A percentile compares a stretch with the other conserved stretches of the same genome.
Conservation (phyloP, 2,113 vertebrate genomes). For the Forbesichthys papilliferus region DNA sequence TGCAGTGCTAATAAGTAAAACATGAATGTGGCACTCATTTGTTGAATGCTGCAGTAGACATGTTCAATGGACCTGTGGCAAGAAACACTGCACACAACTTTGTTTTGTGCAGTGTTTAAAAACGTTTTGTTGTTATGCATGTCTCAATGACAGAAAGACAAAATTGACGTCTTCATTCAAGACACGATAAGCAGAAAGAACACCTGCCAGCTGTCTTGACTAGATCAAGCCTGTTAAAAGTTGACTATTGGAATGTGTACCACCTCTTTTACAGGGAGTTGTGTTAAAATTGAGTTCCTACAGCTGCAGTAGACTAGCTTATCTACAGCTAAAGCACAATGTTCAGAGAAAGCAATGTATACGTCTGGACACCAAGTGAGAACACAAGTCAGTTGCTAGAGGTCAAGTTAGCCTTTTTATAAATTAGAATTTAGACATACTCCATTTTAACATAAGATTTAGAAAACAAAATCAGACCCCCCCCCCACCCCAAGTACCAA, state of each 20-base stretch:
- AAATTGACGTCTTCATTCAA: background rate
- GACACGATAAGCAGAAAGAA: background rate
- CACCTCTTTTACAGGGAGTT: slow-evolving; percentile 58
- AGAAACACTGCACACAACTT: too few species aligned
- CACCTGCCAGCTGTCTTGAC: slow-evolving; percentile 73
- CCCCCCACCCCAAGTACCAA: too few species aligned
- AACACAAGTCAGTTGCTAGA: slow-evolving; percentile 7
- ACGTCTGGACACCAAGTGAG: slow-evolving; percentile 37
- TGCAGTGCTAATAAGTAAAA: too few species aligned
- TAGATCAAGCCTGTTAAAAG: slow-evolving; percentile 72
- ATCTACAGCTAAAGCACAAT: slow-evolving; percentile 53
- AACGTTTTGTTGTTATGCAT: too few species aligned
- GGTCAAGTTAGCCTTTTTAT: too few species aligned
- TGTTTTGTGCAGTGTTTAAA: too few species aligned
- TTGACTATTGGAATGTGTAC: slow-evolving; percentile 86
- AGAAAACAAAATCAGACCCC: too few species aligned
- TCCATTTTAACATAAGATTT: background rate
- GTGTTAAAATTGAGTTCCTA: slow-evolving; percentile 47
- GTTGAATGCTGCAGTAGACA: too few species aligned
- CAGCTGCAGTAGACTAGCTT: slow-evolving; percentile 69
- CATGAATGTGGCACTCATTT: background rate
- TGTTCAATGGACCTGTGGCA: too few species aligned
- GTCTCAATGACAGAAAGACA: background rate
- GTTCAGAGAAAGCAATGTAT: slow-evolving; percentile 59
- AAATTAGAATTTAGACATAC: background rate